Base-by-base conservation (phyloP, 64 coral and sea anemone species). In the Cladopsammia gracilis region DNA sequence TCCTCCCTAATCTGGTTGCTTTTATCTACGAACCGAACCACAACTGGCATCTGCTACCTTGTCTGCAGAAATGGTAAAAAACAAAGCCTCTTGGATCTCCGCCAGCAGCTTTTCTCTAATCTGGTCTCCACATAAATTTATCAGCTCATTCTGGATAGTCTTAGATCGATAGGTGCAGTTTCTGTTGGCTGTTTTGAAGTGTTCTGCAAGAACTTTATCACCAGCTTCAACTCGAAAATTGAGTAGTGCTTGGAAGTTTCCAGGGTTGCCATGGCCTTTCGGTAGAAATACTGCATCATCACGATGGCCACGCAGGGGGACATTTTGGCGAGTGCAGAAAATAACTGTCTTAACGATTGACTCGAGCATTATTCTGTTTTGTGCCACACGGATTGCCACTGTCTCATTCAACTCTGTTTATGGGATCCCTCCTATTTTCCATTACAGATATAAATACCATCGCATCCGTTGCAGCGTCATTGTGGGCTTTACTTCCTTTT, bases 181-280 rank as follows among this genome's bases (percentile, higher is more conserved):
- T 89, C 77, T 89, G 67, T 78, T 78, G 70, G 66, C 70, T 66
- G 72, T 89, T 65, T 79, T 81, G 69, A 95, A 83, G 79, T 90
- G 88, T 62, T 87, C 84, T 77, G 60, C 78, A 65, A 90, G 69
- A 42, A 78, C 79, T 83, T 89, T 85, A 90, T 85, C 77, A n/a
- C 93, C 87, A 85, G 78, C 68, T 75, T 95, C 93, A 65, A 89
- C 77, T 64, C 93, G 72, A 69, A 95, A 95, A 82, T 94, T 81
- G 66, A 90, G 87, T 76, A 94, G 87, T 66, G 93, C 76, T 89
- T 89, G 86, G 85, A 94, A 94, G 79, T 94, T 94, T 11, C 93
- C 93, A 82, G 86, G 77, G 86, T 94, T 94, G 86, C 76, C 68
- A 77, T 76, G 51, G 82, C 77, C 45, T 71, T 94, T 87, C 25